These are phyloP conservation scores for Caenorhabditis inopinata DNA, from an alignment of 1,140 invertebrate genomes.

Conservation along the genomic window DNA sequence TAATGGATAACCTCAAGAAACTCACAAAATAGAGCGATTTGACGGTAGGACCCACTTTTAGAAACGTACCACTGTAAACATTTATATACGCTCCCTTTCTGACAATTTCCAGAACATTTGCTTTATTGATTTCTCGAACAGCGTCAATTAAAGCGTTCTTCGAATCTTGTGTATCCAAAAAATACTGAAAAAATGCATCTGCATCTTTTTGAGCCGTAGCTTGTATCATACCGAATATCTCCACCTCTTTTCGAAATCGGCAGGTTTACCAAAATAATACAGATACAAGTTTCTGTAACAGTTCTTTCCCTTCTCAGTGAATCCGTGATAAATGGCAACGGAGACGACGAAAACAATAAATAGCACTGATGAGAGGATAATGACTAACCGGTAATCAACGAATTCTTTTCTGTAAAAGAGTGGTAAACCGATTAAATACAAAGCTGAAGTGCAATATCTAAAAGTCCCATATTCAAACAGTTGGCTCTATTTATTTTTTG, in stretches of 20 bases:
- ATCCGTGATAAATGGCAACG: not conserved
- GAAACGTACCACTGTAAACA: not conserved
- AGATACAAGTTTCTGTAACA: not conserved
- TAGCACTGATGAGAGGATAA: not conserved
- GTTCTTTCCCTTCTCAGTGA: not conserved
- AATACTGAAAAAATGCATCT: not conserved
- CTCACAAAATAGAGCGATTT: no score
- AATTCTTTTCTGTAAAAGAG: no score
- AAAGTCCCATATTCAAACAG: no score
- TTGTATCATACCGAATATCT: not conserved
- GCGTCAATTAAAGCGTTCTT: not conserved
- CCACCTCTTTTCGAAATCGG: not conserved
- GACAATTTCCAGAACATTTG: not conserved
- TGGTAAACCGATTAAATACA: no score
- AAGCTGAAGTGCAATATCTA: no score
- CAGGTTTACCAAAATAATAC: not conserved
- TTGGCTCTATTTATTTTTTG: no score
- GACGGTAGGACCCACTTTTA: no score
- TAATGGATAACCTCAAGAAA: no score
- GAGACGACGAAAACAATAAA: not conserved
- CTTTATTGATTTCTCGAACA: not conserved
- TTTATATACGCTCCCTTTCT: not conserved
- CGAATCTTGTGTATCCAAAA: not conserved
- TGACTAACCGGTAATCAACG: not conserved
- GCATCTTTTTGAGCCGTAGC: no score